phyloP scores from a whole-genome alignment of 2,888 invertebrate genomes.

The Ormyrus nitidulus region DNA sequence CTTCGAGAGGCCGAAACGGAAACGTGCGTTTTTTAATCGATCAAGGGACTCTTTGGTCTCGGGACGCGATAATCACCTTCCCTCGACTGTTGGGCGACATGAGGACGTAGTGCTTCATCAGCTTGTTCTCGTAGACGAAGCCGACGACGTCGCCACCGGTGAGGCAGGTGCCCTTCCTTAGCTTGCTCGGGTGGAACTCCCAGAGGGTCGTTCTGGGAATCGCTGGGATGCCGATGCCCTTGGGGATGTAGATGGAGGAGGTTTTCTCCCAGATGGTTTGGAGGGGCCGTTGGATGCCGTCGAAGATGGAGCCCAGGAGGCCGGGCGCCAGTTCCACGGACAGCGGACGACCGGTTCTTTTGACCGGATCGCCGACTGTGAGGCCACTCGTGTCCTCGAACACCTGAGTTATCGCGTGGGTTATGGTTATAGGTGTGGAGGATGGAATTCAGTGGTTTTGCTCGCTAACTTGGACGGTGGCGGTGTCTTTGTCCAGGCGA shows the following conservation, averaged over 20 bases:
- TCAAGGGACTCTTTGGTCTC: neutral
- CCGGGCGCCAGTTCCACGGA: constrained; percentile 99
- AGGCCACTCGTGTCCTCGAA: constrained; percentile 96
- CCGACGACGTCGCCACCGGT: constrained; percentile 98
- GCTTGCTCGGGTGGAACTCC: constrained; percentile 92
- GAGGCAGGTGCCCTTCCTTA: constrained; percentile 92
- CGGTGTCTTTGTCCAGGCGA: constrained; percentile 97
- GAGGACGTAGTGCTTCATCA: constrained; percentile 96
- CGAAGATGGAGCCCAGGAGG: constrained; percentile 98
- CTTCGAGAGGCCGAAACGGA: neutral
- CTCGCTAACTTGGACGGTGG: constrained; percentile 88
- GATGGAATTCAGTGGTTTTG: neutral
- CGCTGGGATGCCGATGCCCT: constrained; percentile 94
- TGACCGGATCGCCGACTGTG: constrained; percentile 97
- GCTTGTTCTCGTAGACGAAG: constrained; percentile 94
- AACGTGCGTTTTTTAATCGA: neutral
- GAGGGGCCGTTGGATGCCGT: constrained; percentile 98
- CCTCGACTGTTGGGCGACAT: constrained; percentile 94
- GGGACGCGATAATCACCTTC: constrained; percentile 77
- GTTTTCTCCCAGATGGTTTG: constrained; percentile 92
- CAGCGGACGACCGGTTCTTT: constrained; percentile 96
- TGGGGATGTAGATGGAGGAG: constrained; percentile 98
- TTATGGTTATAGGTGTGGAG: neutral
- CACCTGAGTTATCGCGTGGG: constrained; percentile 72
- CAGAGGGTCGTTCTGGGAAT: constrained; percentile 87